Evolutionary conservation across 2,888 invertebrate genomes (phyloP).

Genomic region (Cactoblastis cactorum): DNA sequence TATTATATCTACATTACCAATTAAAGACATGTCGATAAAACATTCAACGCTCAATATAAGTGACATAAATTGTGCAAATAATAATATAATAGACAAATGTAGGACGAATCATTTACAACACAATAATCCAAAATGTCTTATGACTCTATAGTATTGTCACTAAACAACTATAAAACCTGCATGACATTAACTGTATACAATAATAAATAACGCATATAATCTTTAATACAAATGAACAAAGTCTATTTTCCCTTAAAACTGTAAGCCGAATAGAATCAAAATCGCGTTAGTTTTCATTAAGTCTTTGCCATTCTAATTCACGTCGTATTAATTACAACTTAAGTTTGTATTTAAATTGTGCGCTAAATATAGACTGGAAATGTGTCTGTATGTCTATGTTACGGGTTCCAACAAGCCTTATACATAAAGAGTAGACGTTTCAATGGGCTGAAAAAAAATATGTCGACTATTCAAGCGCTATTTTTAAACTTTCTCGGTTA

Average conservation of each 20-base stretch:
- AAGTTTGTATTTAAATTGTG: constrained; percentile 40
- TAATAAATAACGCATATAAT: neutral
- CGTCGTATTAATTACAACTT: constrained; percentile 47
- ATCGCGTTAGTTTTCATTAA: constrained; percentile 47
- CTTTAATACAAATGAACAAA: constrained; percentile 15
- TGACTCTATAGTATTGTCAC: constrained; percentile 34
- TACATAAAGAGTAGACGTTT: constrained; percentile 6
- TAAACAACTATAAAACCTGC: constrained; percentile 31
- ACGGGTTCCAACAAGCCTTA: constrained; percentile 39
- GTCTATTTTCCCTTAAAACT: constrained; percentile 19
- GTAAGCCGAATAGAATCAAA: constrained; percentile 17
- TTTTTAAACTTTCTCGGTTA: constrained; percentile 37
- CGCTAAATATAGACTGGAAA: constrained; percentile 35
- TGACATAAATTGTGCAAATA: constrained; percentile 16
- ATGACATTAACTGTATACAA: constrained; percentile 21
- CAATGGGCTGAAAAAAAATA: constrained; percentile 41
- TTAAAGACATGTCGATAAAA: neutral
- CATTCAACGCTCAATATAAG: neutral
- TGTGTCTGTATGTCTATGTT: constrained; percentile 29
- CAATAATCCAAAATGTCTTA: constrained; percentile 25
- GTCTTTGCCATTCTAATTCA: constrained; percentile 42
- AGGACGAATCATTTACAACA: constrained; percentile 5
- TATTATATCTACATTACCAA: neutral
- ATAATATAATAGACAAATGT: constrained; percentile 16
- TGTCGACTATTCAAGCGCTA: constrained; percentile 43